Percentiles rank a stretch among this genome's conserved stretches.
These are phyloP conservation scores for Lithobates pipiens DNA, from an alignment of 2,797 vertebrate genomes.

Conservation along the genomic window DNA sequence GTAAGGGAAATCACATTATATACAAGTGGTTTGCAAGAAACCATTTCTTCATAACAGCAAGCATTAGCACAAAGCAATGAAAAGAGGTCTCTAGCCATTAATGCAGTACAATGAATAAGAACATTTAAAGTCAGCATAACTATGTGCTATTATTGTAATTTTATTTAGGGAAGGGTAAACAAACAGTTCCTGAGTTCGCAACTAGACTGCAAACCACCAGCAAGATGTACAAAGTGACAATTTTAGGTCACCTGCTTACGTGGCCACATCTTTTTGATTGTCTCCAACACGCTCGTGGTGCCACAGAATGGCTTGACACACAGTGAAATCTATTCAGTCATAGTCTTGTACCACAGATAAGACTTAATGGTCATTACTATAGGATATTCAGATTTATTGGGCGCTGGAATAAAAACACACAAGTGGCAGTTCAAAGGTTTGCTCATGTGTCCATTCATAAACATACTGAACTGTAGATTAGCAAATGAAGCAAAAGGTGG, in stretches of 20 bases:
- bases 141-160: background rate
- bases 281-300: constrained; percentile 7
- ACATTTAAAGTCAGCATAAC: constrained; percentile 2
- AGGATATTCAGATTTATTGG: too few relatives aligned
- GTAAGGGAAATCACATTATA: background rate
- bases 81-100: background rate
- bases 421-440: too few relatives aligned
- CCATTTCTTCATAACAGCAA: background rate
- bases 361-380: too few relatives aligned
- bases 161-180: background rate
- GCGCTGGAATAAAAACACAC: too few relatives aligned
- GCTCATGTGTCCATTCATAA: too few relatives aligned
- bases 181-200: constrained; percentile 24
- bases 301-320: constrained; percentile 12
- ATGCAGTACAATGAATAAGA: background rate
- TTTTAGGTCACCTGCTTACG: background rate
- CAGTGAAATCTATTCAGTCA: background rate
- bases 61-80: background rate
- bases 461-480: too few relatives aligned
- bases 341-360: too few relatives aligned
- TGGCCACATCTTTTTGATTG: constrained; percentile 6
- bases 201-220: background rate
- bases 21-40: background rate
- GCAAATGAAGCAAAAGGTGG: too few relatives aligned
- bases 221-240: constrained; percentile 2